Percentiles rank a stretch among this genome's conserved stretches.
phyloP scores from a whole-genome alignment of 2,113 vertebrate genomes.

The Peromyscus leucopus region DNA sequence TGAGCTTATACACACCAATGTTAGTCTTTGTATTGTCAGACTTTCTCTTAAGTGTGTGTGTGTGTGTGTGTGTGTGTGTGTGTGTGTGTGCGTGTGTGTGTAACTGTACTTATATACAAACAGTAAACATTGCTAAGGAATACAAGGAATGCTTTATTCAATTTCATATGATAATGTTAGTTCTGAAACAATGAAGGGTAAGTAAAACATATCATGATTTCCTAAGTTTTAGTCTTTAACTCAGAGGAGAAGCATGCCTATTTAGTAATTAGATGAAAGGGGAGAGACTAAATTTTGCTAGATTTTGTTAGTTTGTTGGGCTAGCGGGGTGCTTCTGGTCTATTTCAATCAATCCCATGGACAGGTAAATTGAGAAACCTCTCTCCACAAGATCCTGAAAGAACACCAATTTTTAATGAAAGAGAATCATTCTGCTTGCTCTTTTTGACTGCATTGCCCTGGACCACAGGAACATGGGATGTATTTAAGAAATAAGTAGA shows the following conservation, averaged over 20 bases:
- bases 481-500: conserved; percentile 9
- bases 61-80: no score
- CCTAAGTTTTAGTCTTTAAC: neutral
- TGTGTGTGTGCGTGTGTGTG: no score
- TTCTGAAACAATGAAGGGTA: neutral
- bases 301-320: neutral
- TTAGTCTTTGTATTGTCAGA: neutral
- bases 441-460: neutral
- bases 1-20: neutral
- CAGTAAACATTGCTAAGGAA: neutral
- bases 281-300: neutral
- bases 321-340: no score
- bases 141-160: neutral
- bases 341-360: neutral
- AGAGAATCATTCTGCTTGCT: neutral
- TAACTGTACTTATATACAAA: neutral
- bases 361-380: neutral
- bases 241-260: neutral
- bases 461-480: neutral
- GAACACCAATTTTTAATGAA: neutral
- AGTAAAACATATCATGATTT: neutral
- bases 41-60: neutral
- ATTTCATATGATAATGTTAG: neutral
- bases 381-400: neutral
- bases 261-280: conserved; percentile 21